phyloP scores from a whole-genome alignment of 2,113 vertebrate species.

The Petroica traversi region DNA sequence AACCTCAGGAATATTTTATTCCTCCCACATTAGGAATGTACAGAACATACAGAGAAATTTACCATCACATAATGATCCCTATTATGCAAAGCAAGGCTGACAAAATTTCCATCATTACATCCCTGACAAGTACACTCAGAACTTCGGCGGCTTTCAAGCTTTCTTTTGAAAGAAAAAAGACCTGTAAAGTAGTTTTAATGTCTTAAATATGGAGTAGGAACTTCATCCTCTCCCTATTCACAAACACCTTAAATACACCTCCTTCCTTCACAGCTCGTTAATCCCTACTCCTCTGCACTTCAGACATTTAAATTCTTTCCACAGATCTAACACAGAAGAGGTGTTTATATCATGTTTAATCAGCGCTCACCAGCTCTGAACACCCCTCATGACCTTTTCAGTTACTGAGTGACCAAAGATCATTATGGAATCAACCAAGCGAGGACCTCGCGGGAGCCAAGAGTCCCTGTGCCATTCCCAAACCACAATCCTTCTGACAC shows the following conservation, averaged over 20 bases:
- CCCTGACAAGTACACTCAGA: slow-evolving; percentile 51
- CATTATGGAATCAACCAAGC: neutral
- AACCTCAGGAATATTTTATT: slow-evolving; percentile 55
- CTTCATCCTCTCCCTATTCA: slow-evolving; percentile 15
- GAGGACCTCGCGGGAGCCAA: neutral
- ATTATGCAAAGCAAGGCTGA: slow-evolving; percentile 58
- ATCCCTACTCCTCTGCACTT: slow-evolving; percentile 27
- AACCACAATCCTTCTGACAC: neutral
- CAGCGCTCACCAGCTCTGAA: neutral
- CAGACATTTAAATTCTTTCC: slow-evolving; percentile 34
- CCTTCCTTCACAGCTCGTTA: slow-evolving; percentile 62
- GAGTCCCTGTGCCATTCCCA: neutral
- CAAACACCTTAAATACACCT: slow-evolving; percentile 48
- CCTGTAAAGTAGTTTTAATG: slow-evolving; percentile 30
- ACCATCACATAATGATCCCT: slow-evolving; percentile 55
- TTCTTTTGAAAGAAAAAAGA: slow-evolving; percentile 29
- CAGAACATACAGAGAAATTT: slow-evolving; percentile 58
- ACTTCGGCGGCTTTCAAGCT: slow-evolving; percentile 42
- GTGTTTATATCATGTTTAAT: slow-evolving; percentile 51
- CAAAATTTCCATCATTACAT: slow-evolving; percentile 62
- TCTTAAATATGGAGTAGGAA: slow-evolving; percentile 52
- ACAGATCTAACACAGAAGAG: slow-evolving; percentile 14
- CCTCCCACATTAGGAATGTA: slow-evolving; percentile 50
- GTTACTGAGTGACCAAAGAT: slow-evolving; percentile 23
- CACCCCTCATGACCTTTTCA: neutral